Evolutionary conservation across 2,797 vertebrate genomes (phyloP).

Genomic region (Tokudaia tokunoshimensis): DNA sequence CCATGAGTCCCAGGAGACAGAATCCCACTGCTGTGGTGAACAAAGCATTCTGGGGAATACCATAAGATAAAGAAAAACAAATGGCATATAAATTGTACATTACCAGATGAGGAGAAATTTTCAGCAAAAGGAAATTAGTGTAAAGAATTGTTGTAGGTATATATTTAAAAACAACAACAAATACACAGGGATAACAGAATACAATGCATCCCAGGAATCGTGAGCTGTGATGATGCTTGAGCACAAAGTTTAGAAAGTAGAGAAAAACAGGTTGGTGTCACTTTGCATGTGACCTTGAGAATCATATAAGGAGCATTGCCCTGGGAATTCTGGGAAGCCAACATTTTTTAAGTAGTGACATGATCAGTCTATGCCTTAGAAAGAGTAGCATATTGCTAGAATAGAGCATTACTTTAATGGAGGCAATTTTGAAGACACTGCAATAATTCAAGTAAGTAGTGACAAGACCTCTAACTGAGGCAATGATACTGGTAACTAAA

Average conservation of each 20-base stretch:
- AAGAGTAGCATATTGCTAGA: neutral
- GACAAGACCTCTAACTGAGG: neutral
- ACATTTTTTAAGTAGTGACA: neutral
- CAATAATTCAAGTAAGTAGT: neutral
- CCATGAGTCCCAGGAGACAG: neutral
- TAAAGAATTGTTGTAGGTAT: neutral
- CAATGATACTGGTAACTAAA: neutral
- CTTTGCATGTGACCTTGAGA: neutral
- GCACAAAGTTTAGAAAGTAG: neutral
- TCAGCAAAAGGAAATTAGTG: neutral
- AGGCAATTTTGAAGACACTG: conserved; percentile 9
- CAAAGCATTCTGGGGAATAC: neutral
- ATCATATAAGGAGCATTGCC: neutral
- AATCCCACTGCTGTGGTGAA: neutral
- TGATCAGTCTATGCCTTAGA: conserved; percentile 12
- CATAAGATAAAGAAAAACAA: neutral
- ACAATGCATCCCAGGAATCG: accelerated
- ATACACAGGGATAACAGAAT: neutral
- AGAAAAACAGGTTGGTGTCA: neutral
- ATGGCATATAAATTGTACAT: neutral
- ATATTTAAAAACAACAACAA: neutral
- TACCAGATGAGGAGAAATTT: neutral
- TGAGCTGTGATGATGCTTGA: neutral
- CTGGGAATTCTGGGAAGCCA: neutral
- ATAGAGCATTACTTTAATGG: neutral